Conservation (phyloP, 2,797 vertebrate genomes). For the Diceros bicornis region DNA sequence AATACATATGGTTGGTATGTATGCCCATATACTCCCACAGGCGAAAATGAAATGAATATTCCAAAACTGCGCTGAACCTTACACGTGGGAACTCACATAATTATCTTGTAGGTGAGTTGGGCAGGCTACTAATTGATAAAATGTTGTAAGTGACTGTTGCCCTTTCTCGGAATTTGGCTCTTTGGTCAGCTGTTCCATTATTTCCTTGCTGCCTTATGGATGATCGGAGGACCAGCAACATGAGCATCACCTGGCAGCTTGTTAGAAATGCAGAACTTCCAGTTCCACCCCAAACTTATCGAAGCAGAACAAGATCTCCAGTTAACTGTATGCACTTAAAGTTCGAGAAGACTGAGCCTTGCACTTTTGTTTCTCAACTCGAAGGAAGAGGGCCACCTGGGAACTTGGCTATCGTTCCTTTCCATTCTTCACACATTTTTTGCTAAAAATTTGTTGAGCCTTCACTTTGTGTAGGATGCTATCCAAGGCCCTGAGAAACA, state of each 20-base stretch:
- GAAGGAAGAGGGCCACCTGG: not conserved
- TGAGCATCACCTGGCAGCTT: not conserved
- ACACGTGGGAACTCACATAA: not conserved
- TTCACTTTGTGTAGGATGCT: not conserved
- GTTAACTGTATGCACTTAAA: not conserved
- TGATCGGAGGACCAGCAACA: not conserved
- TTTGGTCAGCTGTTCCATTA: not conserved
- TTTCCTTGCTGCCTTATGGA: not conserved
- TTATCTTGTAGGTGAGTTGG: not conserved
- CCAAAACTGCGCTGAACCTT: not conserved
- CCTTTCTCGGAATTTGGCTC: not conserved
- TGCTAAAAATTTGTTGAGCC: not conserved
- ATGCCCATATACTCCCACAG: not conserved
- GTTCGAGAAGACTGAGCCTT: not conserved
- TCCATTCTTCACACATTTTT: constrained; percentile 19
- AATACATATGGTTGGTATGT: not conserved
- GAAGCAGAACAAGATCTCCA: not conserved
- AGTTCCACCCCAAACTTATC: not conserved
- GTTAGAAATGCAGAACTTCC: constrained; percentile 1
- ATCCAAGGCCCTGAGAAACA: not conserved
- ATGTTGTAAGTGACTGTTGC: not conserved
- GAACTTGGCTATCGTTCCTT: constrained; percentile 11
- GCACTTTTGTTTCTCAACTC: constrained; percentile 37
- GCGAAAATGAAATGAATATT: not conserved
- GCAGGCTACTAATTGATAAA: not conserved